Base-by-base conservation (phyloP, 2,113 vertebrate species). In the Empidonax traillii region DNA sequence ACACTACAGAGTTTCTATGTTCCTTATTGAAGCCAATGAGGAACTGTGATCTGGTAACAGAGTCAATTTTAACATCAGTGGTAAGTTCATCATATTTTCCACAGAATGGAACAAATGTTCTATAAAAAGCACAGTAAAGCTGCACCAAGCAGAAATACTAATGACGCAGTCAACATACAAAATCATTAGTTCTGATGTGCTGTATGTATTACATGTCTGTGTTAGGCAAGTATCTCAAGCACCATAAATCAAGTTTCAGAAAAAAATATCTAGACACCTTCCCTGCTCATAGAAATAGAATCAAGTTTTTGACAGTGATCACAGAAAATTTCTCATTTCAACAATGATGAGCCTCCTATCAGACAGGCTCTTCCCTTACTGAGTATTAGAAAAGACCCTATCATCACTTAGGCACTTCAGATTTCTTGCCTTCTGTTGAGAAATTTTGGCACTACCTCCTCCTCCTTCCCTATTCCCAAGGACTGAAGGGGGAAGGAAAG, bases 281-380 rank as follows among this genome's bases (percentile, higher is more conserved):
- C 51, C 46, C 24, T 72, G 25, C 15, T 28, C 37, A 74, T 1
- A 76, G 25, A 68, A 94, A 51, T 1, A 51, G 15, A 2, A 46
- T 19, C 23, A 35, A 12, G 8, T 41, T 58, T 84, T 72, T 56
- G 47, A 69, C 4, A 61, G 8, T 17, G 27, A 49, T 4, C 28
- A 67, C 4, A 68, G 31, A 23, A 24, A 93, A 73, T 33, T 84
- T 46, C 69, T 90, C 28, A 58, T 8, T 11, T 25, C 21, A 89
- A 66, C 18, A 58, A 43, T 1, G 0, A 43, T 1, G 6, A 62
- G 23, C 13, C 24, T n/a, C n/a, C 46, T 44, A 53, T 11, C 11
- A 79, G 33, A 43, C 8, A 59, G 28, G 22, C 7, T 76, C 18
- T 46, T 3, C 3, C 9, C 10, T 43, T 51, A 39, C 0, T 28